Percentiles rank a stretch among this genome's conserved stretches.
Evolutionary conservation across 2,888 invertebrate genomes (phyloP).

Genomic region (Eueremaeus valkanovi): DNA sequence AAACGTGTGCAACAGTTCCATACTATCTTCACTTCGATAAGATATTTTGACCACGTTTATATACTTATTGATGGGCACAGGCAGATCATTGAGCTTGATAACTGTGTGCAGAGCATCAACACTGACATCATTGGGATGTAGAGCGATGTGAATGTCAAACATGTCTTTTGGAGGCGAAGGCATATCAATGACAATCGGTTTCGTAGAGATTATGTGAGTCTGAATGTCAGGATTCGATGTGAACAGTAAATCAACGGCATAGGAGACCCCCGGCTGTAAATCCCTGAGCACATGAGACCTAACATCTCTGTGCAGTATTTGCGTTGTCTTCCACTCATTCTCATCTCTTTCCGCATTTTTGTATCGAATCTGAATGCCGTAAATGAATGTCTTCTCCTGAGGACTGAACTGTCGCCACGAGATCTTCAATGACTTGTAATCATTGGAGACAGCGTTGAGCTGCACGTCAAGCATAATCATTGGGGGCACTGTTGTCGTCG

Average conservation of each 20-base stretch:
- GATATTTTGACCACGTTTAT: constrained; percentile 83
- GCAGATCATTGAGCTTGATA: constrained; percentile 72
- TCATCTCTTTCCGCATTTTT: constrained; percentile 68
- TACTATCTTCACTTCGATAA: constrained; percentile 66
- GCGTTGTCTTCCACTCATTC: constrained; percentile 72
- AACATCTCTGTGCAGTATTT: constrained; percentile 75
- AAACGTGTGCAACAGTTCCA: constrained; percentile 68
- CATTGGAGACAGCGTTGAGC: constrained; percentile 67
- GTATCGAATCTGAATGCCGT: constrained; percentile 80
- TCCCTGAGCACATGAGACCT: constrained; percentile 72
- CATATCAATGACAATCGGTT: constrained; percentile 67
- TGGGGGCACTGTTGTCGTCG: constrained; percentile 52
- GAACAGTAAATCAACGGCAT: constrained; percentile 76
- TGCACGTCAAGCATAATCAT: constrained; percentile 66
- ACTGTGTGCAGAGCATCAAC: constrained; percentile 59
- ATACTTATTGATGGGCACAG: constrained; percentile 81
- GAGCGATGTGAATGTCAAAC: constrained; percentile 73
- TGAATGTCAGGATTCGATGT: constrained; percentile 75
- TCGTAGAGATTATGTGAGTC: constrained; percentile 70
- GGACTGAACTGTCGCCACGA: constrained; percentile 77
- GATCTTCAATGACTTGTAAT: constrained; percentile 64
- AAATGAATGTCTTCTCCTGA: constrained; percentile 75
- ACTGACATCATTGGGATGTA: constrained; percentile 71
- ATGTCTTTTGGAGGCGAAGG: constrained; percentile 62
- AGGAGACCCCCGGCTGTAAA: constrained; percentile 69